These are phyloP conservation scores for Leptinotarsa juncta DNA, from an alignment of 2,888 invertebrate species.

Conservation along the genomic window DNA sequence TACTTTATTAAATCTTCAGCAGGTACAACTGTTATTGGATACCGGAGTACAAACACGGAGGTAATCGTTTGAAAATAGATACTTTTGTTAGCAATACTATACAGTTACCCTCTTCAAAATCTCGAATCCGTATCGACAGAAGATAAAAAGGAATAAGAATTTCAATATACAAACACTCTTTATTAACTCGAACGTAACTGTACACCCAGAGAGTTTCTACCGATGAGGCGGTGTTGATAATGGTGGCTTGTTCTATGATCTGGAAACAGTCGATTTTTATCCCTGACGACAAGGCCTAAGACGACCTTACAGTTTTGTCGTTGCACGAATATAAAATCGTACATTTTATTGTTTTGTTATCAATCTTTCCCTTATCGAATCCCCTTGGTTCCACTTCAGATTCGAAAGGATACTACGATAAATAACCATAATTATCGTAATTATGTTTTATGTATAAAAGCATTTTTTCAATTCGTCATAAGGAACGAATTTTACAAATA, in stretches of 20 bases:
- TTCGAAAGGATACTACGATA: too few species aligned
- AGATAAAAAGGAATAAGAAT: slow-evolving; percentile 47
- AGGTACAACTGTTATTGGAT: slow-evolving; percentile 37
- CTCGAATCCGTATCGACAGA: slow-evolving; percentile 22
- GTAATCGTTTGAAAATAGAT: slow-evolving; percentile 48
- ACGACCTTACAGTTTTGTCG: too few species aligned
- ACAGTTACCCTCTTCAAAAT: slow-evolving; percentile 35
- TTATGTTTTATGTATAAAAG: too few species aligned
- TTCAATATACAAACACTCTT: slow-evolving; percentile 48
- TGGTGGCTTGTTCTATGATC: slow-evolving; percentile 26
- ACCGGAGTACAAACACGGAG: slow-evolving; percentile 32
- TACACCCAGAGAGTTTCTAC: slow-evolving; percentile 30
- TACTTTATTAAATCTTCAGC: slow-evolving; percentile 24
- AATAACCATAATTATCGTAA: too few species aligned
- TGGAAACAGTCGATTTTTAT: slow-evolving; percentile 8
- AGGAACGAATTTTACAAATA: too few species aligned
- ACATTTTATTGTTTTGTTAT: too few species aligned
- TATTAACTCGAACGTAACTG: slow-evolving; percentile 32
- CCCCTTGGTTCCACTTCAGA: too few species aligned
- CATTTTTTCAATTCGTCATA: too few species aligned
- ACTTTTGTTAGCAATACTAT: slow-evolving; percentile 41
- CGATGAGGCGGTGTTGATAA: background rate
- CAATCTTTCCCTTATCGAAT: too few species aligned
- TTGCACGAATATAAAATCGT: too few species aligned
- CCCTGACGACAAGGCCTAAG: too few species aligned